Evolutionary conservation across 2,888 invertebrate genomes (phyloP).

Genomic region (Priocnemis perturbator): DNA sequence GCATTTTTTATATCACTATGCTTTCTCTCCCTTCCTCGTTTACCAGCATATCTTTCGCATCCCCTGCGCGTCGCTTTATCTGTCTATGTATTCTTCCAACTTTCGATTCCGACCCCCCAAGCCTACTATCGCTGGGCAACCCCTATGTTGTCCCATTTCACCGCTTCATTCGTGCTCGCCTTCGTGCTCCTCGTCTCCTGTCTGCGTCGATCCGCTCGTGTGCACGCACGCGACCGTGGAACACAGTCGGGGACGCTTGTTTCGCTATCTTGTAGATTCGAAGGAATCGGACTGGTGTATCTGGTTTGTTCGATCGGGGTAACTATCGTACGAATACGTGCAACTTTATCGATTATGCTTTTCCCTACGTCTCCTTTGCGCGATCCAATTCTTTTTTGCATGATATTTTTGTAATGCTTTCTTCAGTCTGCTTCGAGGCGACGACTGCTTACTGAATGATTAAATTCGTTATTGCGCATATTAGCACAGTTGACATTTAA

Average conservation of each 20-base stretch:
- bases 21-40: background rate
- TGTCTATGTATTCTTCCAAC: background rate
- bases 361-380: no score
- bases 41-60: background rate
- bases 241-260: background rate
- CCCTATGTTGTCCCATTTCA: no score
- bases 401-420: no score
- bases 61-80: slow-evolving; percentile 4
- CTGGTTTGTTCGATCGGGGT: background rate
- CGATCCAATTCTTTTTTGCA: no score
- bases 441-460: no score
- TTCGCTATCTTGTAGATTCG: background rate
- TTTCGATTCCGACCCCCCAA: background rate
- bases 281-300: background rate
- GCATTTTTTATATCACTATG: slow-evolving; percentile 7
- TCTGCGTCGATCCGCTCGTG: background rate
- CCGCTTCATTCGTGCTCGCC: no score
- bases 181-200: background rate
- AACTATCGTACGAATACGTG: background rate
- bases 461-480: no score
- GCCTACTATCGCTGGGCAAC: no score
- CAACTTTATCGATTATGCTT: no score
- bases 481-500: no score
- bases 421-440: no score
- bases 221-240: background rate